Evolutionary conservation across 2,888 invertebrate species (phyloP), one percentile per base, ranked within the genome.

Genomic region (Acrobasis consociella): DNA sequence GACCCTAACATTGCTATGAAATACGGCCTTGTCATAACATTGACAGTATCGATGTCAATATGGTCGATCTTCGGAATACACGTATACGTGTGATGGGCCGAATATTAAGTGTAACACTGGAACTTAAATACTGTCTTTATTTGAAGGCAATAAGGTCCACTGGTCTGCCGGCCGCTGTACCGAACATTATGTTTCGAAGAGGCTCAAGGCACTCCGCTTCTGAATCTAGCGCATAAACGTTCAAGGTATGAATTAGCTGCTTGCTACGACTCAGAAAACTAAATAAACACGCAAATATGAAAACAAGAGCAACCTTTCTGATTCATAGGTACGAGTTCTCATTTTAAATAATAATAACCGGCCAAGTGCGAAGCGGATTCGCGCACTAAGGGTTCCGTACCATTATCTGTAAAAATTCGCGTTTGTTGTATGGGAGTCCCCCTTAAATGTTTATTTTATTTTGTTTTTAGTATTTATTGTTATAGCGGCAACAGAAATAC

Each of bases 181-280:
- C 15, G n/a, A 53, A 58, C 9, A 13, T 9, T 31, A 46, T 58
- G 22, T 60, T 60, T 53, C 46, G 80, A 83, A 83, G 83, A 82
- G 73, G 82, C 80, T 76, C 84, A 84, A 85, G 85, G 85, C 65
- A 62, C 71, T 76, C 85, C 60, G 67, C 83, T 60, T 51, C 42
- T 22, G 52, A 39, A 39, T 42, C n/a, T 17, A 39, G 55, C 39
- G 15, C 13, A 52, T 16, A 22, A 51, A 13, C 16, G 16, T 39
- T 52, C 49, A 61, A 53, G 60, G 52, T 61, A 39, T 38, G n/a
- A 8, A 55, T 38, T 38, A 15, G 38, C 15, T 55, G 1, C n/a
- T 11, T 55, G 10, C n/a, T 16, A 11, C 55, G 15, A 55, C 39
- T 55, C 16, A 39, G 55, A 55, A 55, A 55, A 39, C 15, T 3